phyloP scores from a whole-genome alignment of 2,888 invertebrate genomes.

The Alloscopus bannaensis region DNA sequence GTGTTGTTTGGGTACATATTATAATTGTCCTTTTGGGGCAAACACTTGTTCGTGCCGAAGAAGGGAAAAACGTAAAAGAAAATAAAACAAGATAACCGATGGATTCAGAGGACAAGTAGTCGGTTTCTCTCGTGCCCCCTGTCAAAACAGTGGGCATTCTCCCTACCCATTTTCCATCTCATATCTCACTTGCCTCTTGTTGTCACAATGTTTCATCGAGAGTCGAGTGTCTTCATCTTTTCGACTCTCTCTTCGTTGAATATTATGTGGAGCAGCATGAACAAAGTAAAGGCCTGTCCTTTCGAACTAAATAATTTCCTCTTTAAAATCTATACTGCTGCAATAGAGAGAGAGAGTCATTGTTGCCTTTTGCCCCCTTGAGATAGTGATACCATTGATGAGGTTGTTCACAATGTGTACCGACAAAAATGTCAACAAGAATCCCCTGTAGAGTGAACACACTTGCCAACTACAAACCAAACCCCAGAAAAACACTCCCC shows the following conservation, averaged over 20 bases:
- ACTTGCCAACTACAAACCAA: slow-evolving; percentile 56
- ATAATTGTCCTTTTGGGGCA: slow-evolving; percentile 2
- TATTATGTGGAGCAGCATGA: not conserved
- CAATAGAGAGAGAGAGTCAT: too few species aligned
- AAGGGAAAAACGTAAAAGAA: slow-evolving; percentile 28
- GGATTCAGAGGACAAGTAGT: slow-evolving; percentile 38
- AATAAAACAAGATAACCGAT: slow-evolving; percentile 56
- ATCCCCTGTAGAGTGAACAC: slow-evolving; percentile 54
- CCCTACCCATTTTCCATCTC: slow-evolving; percentile 28
- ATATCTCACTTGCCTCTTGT: slow-evolving; percentile 14
- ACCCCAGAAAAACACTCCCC: slow-evolving; percentile 29
- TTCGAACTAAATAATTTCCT: slow-evolving; percentile 12
- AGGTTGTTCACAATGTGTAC: slow-evolving; percentile 63
- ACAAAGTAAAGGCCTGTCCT: slow-evolving; percentile 4
- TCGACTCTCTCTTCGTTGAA: slow-evolving; percentile 2
- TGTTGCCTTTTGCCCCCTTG: slow-evolving; percentile 38
- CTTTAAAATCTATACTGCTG: not conserved
- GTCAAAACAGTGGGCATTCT: slow-evolving; percentile 70
- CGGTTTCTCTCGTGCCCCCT: slow-evolving; percentile 73
- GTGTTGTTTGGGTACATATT: slow-evolving; percentile 20
- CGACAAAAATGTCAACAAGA: slow-evolving; percentile 58
- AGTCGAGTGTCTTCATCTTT: not conserved
- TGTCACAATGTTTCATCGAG: not conserved
- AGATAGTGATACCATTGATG: slow-evolving; percentile 58
- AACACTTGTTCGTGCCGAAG: slow-evolving; percentile 56